phyloP scores from a whole-genome alignment of 2,113 vertebrate species.

The Helogale parvula region DNA sequence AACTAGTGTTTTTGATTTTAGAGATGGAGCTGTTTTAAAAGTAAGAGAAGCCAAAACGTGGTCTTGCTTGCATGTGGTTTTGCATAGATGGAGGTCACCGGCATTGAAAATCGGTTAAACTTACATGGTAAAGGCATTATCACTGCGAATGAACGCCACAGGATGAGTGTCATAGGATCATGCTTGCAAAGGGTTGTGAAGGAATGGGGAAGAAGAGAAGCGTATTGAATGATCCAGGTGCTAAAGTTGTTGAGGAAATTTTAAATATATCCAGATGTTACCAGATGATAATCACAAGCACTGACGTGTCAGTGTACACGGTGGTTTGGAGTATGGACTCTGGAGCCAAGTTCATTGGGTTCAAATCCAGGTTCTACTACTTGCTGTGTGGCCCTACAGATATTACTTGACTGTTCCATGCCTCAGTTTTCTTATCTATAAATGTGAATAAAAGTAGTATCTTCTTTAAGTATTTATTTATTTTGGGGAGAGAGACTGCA shows the following conservation, averaged over 20 bases:
- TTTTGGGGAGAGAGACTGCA: no score
- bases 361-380: neutral
- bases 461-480: neutral
- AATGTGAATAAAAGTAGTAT: neutral
- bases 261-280: neutral
- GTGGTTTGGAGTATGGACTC: neutral
- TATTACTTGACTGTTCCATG: neutral
- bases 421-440: slow-evolving; percentile 8
- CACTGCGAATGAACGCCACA: neutral
- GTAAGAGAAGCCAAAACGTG: neutral
- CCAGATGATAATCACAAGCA: neutral
- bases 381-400: neutral
- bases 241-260: neutral
- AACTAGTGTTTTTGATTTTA: neutral
- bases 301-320: neutral
- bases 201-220: neutral
- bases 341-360: neutral
- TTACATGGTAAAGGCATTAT: neutral
- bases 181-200: neutral
- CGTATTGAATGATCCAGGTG: neutral
- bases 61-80: neutral
- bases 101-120: neutral
- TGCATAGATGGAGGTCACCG: neutral
- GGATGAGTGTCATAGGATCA: neutral
- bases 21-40: neutral